Conservation (phyloP, 2,113 vertebrate genomes). For the Castor canadensis region DNA sequence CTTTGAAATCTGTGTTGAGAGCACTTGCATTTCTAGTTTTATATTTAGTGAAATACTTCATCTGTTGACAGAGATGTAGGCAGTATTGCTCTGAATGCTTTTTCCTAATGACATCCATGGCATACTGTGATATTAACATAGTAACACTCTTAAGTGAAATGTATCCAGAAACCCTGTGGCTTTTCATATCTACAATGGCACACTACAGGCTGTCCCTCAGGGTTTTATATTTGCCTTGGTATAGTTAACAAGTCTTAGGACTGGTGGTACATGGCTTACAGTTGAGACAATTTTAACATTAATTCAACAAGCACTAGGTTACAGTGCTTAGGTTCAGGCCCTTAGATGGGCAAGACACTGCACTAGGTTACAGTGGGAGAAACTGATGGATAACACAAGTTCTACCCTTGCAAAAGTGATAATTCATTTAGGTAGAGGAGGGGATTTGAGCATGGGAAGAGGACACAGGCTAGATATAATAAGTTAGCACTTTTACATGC, state of each 20-base stretch:
- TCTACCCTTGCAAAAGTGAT: not conserved
- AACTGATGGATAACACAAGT: not conserved
- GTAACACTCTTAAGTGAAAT: constrained; percentile 46
- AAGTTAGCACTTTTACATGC: not conserved
- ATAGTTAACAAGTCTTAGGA: constrained; percentile 57
- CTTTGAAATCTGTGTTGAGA: constrained; percentile 29
- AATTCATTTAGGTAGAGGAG: not conserved
- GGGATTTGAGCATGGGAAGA: not conserved
- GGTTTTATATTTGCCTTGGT: constrained; percentile 64
- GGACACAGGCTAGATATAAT: not conserved
- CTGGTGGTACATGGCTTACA: not conserved
- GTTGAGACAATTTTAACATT: constrained; percentile 49
- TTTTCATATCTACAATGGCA: constrained; percentile 54
- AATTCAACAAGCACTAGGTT: constrained; percentile 55
- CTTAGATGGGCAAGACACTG: not conserved
- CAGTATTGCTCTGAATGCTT: constrained; percentile 13
- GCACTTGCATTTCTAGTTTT: not conserved
- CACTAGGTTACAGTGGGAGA: not conserved
- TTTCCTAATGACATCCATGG: constrained; percentile 6
- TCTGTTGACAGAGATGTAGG: constrained; percentile 45
- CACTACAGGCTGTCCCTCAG: not conserved
- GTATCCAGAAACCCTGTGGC: constrained; percentile 39
- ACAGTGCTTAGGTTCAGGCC: too few relatives aligned
- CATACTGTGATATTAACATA: constrained; percentile 58
- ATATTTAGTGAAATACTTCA: not conserved